Evolutionary conservation across 2,797 vertebrate species (phyloP).

Genomic region (Microhierax caerulescens): DNA sequence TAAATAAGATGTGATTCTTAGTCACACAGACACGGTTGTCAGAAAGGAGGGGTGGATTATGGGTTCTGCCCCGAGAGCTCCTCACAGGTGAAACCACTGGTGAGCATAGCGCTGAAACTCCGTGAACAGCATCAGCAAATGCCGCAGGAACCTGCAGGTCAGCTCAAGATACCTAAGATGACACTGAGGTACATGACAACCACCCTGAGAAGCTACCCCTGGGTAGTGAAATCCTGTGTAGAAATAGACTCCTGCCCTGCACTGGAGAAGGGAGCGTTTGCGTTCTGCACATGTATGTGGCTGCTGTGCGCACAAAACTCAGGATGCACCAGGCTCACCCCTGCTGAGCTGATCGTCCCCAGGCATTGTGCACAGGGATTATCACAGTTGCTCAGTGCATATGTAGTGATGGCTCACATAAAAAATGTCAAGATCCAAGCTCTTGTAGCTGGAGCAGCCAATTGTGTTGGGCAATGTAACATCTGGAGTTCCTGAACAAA

Average conservation of each 20-base stretch:
- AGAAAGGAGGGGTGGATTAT: background rate
- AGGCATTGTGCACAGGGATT: too few species aligned
- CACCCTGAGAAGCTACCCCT: background rate
- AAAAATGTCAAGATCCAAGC: background rate
- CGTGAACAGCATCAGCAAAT: background rate
- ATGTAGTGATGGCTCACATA: background rate
- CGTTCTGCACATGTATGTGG: fast-evolving
- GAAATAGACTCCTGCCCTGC: background rate
- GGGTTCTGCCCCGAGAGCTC: background rate
- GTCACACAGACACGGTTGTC: background rate
- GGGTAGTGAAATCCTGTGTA: background rate
- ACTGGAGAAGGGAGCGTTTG: fast-evolving
- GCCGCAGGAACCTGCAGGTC: background rate
- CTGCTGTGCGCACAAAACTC: background rate
- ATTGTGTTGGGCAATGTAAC: background rate
- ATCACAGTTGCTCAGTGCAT: background rate
- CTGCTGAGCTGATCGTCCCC: background rate
- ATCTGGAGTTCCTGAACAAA: background rate
- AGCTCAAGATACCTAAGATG: background rate
- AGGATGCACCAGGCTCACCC: background rate
- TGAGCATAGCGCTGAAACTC: background rate
- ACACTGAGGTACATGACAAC: fast-evolving
- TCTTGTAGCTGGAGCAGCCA: background rate
- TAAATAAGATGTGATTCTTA: background rate
- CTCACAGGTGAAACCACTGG: background rate